Evolutionary conservation across 2,113 vertebrate genomes (phyloP), one percentile per base, ranked within the genome.

Genomic region (Antigone vipio): DNA sequence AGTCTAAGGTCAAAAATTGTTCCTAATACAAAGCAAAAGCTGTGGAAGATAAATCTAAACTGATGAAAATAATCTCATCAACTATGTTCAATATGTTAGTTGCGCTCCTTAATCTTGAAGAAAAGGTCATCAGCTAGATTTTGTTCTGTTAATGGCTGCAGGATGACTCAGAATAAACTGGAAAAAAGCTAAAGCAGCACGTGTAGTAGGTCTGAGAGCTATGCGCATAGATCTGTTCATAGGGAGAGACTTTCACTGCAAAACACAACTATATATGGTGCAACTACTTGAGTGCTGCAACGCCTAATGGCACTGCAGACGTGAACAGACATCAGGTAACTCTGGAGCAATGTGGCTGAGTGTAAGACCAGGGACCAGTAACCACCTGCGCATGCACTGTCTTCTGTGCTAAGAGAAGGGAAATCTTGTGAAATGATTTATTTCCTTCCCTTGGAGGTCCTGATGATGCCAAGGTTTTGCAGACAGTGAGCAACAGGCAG

Each of bases 141-240:
- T 81, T 92, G 29, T 76, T 93, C 66, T 76, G 35, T 85, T 86
- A 87, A 85, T 64, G 84, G 76, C 66, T 85, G 35, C 40, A 86
- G 30, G 45, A 85, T 89, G 80, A 92, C 53, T 92, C 83, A 95
- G 79, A 96, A 87, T 87, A 85, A 93, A 91, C 66, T 12, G 19
- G 35, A 9, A 34, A 47, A 79, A 92, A 68, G 10, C 26, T 86
- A 56, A 71, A 84, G 64, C n/a, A 81, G 45, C 35, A 52, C 1
- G 0, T 18, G 21, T 42, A 58, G 66, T 45, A 88, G 26, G 15
- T 75, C 45, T 80, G 56, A 35, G 47, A 85, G n/a, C 26, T 90
- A 29, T 9, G 18, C 42, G 4, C 49, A 45, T 35, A 44, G 16
- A 67, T 47, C 5, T 53, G 23, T 19, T 89, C 38, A 73, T 1